A percentile compares a stretch with the other conserved stretches of the same genome.
Evolutionary conservation across 2,797 vertebrate species (phyloP).

Genomic region (Valencia hispanica): DNA sequence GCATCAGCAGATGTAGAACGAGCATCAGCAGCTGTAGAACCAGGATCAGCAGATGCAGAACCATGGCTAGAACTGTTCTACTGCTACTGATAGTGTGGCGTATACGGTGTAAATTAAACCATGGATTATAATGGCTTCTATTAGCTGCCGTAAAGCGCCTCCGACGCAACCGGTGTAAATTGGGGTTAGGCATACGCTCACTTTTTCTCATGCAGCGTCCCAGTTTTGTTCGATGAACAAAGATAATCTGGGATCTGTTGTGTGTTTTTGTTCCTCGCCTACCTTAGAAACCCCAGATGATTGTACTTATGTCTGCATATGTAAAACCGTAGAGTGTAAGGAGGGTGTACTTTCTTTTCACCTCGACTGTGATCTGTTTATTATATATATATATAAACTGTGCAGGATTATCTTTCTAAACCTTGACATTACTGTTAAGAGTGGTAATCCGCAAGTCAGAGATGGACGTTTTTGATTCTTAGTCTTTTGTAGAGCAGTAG

Average conservation of each 20-base stretch:
- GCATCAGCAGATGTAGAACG: too few species aligned
- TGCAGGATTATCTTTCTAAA: background rate
- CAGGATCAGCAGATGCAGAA: too few species aligned
- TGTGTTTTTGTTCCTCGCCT: background rate
- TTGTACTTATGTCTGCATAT: background rate
- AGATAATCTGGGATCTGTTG: background rate
- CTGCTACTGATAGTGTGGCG: too few species aligned
- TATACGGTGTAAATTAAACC: too few species aligned
- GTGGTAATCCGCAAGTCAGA: background rate
- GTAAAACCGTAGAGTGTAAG: background rate
- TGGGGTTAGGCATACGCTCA: too few species aligned
- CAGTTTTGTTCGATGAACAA: background rate
- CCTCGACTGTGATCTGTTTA: background rate
- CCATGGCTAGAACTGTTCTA: too few species aligned
- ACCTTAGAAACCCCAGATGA: background rate
- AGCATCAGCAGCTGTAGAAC: too few species aligned
- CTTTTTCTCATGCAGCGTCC: background rate
- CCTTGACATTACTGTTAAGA: background rate
- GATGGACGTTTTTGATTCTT: conserved; percentile 18
- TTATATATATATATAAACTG: background rate
- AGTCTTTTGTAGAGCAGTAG: conserved; percentile 4
- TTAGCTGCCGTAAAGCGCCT: too few species aligned
- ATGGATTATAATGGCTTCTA: too few species aligned
- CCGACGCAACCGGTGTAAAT: too few species aligned
- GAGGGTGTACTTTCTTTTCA: background rate